Percentiles rank a stretch among this genome's conserved stretches.
phyloP scores from a whole-genome alignment of 2,113 vertebrate genomes.

The Nestor notabilis region DNA sequence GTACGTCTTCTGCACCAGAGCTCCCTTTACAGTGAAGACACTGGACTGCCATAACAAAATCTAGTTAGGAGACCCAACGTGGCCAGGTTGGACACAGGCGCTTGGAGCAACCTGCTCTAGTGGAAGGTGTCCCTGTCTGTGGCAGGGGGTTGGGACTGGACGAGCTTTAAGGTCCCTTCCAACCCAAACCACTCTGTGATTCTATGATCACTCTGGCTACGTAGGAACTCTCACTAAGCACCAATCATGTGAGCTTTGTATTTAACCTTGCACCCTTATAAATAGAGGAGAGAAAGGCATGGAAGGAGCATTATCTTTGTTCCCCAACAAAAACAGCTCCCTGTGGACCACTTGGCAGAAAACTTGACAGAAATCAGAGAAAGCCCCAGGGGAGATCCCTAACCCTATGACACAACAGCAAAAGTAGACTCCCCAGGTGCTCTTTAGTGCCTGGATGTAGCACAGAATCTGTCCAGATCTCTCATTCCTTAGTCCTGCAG shows the following conservation, averaged over 20 bases:
- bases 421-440: background rate
- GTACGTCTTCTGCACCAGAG: background rate
- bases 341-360: background rate
- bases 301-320: background rate
- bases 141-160: too few species aligned
- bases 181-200: too few species aligned
- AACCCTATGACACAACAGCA: fast-evolving
- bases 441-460: background rate
- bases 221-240: background rate
- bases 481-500: background rate
- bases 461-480: background rate
- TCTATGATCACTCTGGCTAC: too few species aligned
- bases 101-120: too few species aligned
- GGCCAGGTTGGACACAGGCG: too few species aligned
- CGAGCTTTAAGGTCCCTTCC: too few species aligned
- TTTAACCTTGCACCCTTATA: background rate
- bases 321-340: background rate
- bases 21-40: background rate
- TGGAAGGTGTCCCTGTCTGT: too few species aligned
- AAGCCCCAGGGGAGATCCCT: background rate
- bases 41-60: background rate
- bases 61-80: background rate
- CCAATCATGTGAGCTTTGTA: fast-evolving
- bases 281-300: background rate
- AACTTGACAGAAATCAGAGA: background rate